Conservation (phyloP, 2,113 vertebrate species). For the Panurus biarmicus region DNA sequence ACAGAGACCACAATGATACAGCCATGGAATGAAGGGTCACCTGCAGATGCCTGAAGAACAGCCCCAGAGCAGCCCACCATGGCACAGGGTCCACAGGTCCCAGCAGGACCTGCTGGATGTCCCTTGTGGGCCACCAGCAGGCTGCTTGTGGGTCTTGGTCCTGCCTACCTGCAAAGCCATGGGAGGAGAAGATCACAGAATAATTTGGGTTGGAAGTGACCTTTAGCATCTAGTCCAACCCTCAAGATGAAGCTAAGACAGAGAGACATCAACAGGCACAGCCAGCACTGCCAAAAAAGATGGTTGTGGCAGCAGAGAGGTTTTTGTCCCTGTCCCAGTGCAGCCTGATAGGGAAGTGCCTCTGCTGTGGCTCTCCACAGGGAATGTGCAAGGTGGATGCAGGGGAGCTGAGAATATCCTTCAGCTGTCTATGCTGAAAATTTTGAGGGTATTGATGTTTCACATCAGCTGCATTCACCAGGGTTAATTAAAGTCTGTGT, state of each 20-base stretch:
- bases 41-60: not conserved
- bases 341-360: not conserved
- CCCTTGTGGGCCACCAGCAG: not conserved
- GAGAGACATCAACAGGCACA: fast-evolving
- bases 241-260: not conserved
- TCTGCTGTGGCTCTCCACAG: not conserved
- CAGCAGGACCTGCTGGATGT: not conserved
- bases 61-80: not conserved
- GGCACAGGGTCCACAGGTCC: fast-evolving
- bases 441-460: not conserved
- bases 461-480: not conserved
- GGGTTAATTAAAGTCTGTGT: slow-evolving; percentile 40
- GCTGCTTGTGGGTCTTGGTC: not conserved
- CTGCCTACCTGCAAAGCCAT: not conserved
- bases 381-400: fast-evolving
- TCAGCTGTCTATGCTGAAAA: not conserved
- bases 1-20: fast-evolving
- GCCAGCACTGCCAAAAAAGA: not conserved
- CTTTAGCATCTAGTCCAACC: not conserved
- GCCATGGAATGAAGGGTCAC: not conserved
- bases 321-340: not conserved
- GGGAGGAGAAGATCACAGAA: not conserved
- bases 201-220: not conserved
- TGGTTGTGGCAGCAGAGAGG: not conserved
- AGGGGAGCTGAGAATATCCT: not conserved